Percentiles rank a stretch among this genome's conserved stretches.
Evolutionary conservation across 2,888 invertebrate species (phyloP).

Genomic region (Mechanitis mazaeus): DNA sequence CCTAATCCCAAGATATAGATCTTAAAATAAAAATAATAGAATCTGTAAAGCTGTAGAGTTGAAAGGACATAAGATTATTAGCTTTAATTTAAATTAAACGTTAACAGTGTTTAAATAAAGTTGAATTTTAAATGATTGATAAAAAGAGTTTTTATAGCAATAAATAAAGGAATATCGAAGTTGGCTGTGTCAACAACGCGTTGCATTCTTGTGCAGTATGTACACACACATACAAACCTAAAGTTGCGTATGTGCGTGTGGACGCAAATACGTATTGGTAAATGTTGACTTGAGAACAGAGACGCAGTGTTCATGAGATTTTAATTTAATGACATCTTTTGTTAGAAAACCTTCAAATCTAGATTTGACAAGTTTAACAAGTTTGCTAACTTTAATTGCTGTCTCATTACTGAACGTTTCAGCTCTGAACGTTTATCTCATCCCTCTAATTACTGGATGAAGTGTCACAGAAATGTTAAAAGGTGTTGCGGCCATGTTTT

Average conservation of each 20-base stretch:
- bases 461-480: background rate
- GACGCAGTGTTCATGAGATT: slow-evolving; percentile 21
- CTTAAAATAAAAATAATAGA: slow-evolving; percentile 31
- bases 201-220: slow-evolving; percentile 74
- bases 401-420: slow-evolving; percentile 17
- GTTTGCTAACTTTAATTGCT: slow-evolving; percentile 24
- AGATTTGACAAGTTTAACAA: slow-evolving; percentile 20
- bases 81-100: slow-evolving; percentile 27
- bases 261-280: slow-evolving; percentile 73
- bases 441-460: background rate
- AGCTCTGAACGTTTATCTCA: background rate
- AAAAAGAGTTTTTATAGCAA: slow-evolving; percentile 70
- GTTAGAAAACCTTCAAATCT: slow-evolving; percentile 13
- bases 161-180: slow-evolving; percentile 77
- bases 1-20: slow-evolving; percentile 34
- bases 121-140: slow-evolving; percentile 27
- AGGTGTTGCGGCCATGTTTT: background rate
- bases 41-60: slow-evolving; percentile 2
- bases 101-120: slow-evolving; percentile 4
- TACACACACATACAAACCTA: slow-evolving; percentile 42
- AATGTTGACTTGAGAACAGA: slow-evolving; percentile 67
- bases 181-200: slow-evolving; percentile 76
- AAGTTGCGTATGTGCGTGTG: slow-evolving; percentile 46
- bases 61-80: slow-evolving; percentile 40
- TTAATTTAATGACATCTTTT: slow-evolving; percentile 22